Base-by-base conservation (phyloP, 2,888 invertebrate genomes). In the Microchrysa polita region DNA sequence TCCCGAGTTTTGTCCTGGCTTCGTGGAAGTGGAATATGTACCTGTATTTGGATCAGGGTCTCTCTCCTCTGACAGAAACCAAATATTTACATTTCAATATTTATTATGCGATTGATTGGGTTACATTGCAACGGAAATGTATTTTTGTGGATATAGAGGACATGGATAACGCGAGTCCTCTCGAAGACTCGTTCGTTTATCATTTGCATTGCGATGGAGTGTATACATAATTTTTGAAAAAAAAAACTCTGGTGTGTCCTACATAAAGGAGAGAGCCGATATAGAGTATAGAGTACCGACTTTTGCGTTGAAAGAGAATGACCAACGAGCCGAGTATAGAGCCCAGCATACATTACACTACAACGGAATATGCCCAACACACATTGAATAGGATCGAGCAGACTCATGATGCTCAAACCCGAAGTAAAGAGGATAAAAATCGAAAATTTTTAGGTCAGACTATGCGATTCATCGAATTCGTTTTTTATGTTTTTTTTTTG, bases 51-150 rank as follows among this genome's bases (percentile, higher is more conserved):
- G 40, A 61, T 61, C 61, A 61, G 61, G 61, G 61, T 60, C 61
- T n/a, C n/a, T n/a, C n/a, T n/a, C n/a, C n/a, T n/a, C 44, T 48
- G 53, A 7, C 34, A 44, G n/a, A 74, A 74, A 74, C 67, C 74
- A 73, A 74, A 74, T 74, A 74, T 74, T 74, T 74, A 74, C 74
- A 73, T 74, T 74, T 67, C 72, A 74, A 74, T 74, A 74, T 74
- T 74, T 74, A 74, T 74, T 67, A 74, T 72, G 67, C 60, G 60
- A 74, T 73, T 74, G 72, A 74, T 74, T 74, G 65, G 72, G 57
- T 60, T 74, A 65, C 59, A 48, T 18, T 22, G 23, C 2, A 14
- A 48, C 20, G 27, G 60, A 22, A 14, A 27, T 16, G 22, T 9
- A 10, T 42, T n/a, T n/a, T n/a, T n/a, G n/a, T n/a, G n/a, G n/a